Conservation (phyloP, 2,888 invertebrate species). For the Diplazon laetatorius region DNA sequence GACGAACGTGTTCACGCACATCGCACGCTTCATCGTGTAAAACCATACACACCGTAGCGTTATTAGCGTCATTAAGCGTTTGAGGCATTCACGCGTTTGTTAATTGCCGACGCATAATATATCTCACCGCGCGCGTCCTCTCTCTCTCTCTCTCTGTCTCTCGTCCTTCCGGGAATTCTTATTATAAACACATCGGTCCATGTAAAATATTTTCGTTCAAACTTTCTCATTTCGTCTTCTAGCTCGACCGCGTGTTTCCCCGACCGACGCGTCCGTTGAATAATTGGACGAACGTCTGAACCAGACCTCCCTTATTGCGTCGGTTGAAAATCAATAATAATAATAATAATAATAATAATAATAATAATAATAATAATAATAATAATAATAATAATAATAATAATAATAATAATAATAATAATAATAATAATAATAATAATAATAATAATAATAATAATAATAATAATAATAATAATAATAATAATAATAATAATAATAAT, state of each 20-base stretch:
- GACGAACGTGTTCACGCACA: too few species aligned
- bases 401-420: too few species aligned
- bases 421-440: too few species aligned
- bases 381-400: too few species aligned
- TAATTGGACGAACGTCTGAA: conserved; percentile 17
- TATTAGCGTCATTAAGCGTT: conserved; percentile 50
- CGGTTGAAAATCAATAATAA: background rate
- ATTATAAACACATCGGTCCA: background rate
- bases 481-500: too few species aligned
- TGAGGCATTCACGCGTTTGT: conserved; percentile 27
- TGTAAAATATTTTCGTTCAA: background rate
- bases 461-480: too few species aligned
- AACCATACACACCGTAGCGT: conserved; percentile 27
- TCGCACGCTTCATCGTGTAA: conserved; percentile 16
- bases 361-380: too few species aligned
- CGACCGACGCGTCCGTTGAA: conserved; percentile 28
- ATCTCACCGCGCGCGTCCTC: too few species aligned
- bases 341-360: too few species aligned
- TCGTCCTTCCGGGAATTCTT: conserved; percentile 39
- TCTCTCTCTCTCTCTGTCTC: conserved; percentile 35
- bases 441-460: too few species aligned
- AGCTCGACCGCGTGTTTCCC: conserved; percentile 15
- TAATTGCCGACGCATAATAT: conserved; percentile 38
- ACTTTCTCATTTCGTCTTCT: conserved; percentile 16
- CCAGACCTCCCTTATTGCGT: background rate